These are phyloP conservation scores for Agapornis roseicollis DNA, from an alignment of 2,113 vertebrate genomes.

Conservation along the genomic window DNA sequence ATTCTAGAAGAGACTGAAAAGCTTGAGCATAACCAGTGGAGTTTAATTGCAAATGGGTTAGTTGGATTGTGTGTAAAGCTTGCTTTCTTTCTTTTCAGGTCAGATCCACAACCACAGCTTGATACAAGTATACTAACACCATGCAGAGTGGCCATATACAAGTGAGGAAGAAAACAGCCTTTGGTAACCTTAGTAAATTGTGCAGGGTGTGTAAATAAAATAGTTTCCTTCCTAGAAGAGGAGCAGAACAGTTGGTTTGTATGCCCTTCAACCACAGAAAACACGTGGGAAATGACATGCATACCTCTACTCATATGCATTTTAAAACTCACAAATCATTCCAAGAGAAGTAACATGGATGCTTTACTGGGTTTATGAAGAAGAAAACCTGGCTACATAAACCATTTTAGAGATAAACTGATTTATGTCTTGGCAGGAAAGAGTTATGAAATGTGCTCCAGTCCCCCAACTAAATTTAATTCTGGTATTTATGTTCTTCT, in stretches of 20 bases:
- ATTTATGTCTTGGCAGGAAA: slow-evolving; percentile 27
- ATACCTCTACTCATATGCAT: not conserved
- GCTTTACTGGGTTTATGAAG: slow-evolving; percentile 7
- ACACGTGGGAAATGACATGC: not conserved
- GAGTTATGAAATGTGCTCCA: slow-evolving; percentile 37
- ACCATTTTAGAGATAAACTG: slow-evolving; percentile 16
- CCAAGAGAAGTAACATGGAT: not conserved
- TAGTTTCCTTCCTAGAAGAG: not conserved
- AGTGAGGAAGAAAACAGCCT: not conserved
- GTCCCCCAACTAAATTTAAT: slow-evolving; percentile 12
- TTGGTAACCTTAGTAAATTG: not conserved
- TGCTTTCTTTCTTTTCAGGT: not conserved
- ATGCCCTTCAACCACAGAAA: not conserved
- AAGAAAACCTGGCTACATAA: slow-evolving; percentile 29
- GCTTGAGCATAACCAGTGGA: slow-evolving; percentile 13
- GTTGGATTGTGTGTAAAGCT: not conserved
- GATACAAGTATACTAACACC: not conserved
- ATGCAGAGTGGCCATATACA: slow-evolving; percentile 29
- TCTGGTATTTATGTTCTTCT: slow-evolving; percentile 20
- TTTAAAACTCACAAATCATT: slow-evolving; percentile 43
- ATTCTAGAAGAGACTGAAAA: not conserved
- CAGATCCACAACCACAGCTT: slow-evolving; percentile 12
- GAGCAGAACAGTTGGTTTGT: not conserved
- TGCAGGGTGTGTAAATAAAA: not conserved
- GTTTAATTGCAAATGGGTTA: slow-evolving; percentile 45